A percentile compares a stretch with the other conserved stretches of the same genome.
Evolutionary conservation across 2,113 vertebrate species (phyloP).

Genomic region (Cephalopterus ornatus): DNA sequence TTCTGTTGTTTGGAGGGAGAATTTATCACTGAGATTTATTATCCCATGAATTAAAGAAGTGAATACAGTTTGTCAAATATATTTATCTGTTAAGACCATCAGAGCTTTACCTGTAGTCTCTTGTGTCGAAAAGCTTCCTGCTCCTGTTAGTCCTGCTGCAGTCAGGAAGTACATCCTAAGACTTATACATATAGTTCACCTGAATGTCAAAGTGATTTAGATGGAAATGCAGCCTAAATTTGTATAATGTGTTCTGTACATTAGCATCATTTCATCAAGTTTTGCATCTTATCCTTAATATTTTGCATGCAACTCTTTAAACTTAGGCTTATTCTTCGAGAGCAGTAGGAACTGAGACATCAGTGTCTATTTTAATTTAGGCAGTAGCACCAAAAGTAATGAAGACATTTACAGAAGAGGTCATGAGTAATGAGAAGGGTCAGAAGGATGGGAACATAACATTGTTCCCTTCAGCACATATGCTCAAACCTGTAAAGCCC

Average conservation of each 20-base stretch:
- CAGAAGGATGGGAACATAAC: background rate
- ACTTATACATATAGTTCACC: background rate
- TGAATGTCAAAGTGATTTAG: background rate
- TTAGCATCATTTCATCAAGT: background rate
- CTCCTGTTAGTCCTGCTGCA: background rate
- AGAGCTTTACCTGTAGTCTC: background rate
- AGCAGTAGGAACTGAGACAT: background rate
- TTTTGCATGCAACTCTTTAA: background rate
- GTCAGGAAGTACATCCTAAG: background rate
- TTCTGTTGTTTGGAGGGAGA: background rate
- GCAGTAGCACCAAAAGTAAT: background rate
- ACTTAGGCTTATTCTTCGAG: background rate
- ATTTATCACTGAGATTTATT: slow-evolving; percentile 21
- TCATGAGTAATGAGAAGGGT: background rate
- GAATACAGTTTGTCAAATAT: background rate
- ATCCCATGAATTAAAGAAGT: background rate
- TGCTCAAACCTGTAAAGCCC: background rate
- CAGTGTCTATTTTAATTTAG: background rate
- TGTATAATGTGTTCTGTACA: background rate
- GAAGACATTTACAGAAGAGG: background rate
- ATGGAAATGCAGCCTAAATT: background rate
- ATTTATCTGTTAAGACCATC: background rate
- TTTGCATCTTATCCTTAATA: background rate
- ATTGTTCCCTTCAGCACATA: background rate
- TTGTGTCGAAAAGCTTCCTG: background rate